Base-by-base conservation (phyloP, 2,888 invertebrate species). In the Monochamus alternatus region DNA sequence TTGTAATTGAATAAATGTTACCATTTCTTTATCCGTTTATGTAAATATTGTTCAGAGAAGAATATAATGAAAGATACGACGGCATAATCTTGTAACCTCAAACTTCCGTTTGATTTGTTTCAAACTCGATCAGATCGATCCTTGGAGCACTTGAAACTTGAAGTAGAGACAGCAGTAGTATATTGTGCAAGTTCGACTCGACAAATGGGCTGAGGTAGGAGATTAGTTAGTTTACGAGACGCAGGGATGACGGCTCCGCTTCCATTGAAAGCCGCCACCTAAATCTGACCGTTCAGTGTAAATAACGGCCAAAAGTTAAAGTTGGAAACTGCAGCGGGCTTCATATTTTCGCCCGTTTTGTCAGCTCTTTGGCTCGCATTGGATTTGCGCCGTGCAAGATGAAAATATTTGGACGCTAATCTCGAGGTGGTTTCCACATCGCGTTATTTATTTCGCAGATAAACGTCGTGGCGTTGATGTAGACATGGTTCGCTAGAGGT, bases 201-300 rank as follows among this genome's bases (percentile, higher is more conserved):
- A 62, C 74, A 52, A 74, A 68, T 74, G 60, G 67, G n/a, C 51
- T 65, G 22, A 63, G 55, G 71, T 63, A 63, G 67, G 22, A 47
- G 66, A 68, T 62, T 60, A 62, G 44, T 62, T 62, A 62, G 52
- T 51, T 62, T 60, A 62, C 67, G 60, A 59, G 70, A 59, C 62
- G 43, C 47, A 12, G 22, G 30, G 47, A 47, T 43, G 68, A 38
- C 72, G 65, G 30, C n/a, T 12, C 38, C 14, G 44, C 51, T 63
- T 64, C 32, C 52, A 73, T 62, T 65, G 70, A 60, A 65, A 55
- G 65, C 52, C 43, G 51, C 38, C 64, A 60, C 66, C 59, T 66
- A 73, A 73, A 66, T 66, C 73, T 65, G 73, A 73, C 73, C 73
- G 59, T 55, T 66, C 52, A 55, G 59, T 22, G 65, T 67, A 68